phyloP scores from a whole-genome alignment of 2,113 vertebrate genomes.

The Ancistrus triradiatus region DNA sequence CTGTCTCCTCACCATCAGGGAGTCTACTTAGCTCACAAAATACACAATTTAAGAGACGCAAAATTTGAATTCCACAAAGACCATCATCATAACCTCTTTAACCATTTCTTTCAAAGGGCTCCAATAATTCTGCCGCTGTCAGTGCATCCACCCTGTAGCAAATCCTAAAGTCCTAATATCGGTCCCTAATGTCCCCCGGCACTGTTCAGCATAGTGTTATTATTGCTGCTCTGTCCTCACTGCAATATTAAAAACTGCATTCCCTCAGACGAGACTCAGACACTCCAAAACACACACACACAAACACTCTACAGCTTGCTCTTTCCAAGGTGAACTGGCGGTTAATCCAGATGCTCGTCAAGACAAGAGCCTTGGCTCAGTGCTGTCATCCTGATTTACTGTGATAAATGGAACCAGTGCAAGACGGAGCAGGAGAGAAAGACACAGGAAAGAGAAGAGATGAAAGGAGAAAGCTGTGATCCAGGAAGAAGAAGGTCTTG shows the following conservation, averaged over 20 bases:
- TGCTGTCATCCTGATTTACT: slow-evolving; percentile 41
- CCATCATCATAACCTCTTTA: neutral
- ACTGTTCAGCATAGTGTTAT: neutral
- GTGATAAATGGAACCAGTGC: slow-evolving; percentile 43
- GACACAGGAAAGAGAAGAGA: neutral
- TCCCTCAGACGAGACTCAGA: slow-evolving; percentile 6
- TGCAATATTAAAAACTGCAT: slow-evolving; percentile 15
- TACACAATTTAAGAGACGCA: neutral
- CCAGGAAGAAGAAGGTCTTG: no score
- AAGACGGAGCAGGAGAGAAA: neutral
- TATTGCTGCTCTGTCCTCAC: slow-evolving; percentile 9
- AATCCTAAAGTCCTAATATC: no score
- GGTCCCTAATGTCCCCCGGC: slow-evolving; percentile 6
- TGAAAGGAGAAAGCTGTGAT: neutral
- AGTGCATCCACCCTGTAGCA: no score
- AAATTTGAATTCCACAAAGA: neutral
- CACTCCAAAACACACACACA: slow-evolving; percentile 25
- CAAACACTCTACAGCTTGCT: slow-evolving; percentile 12
- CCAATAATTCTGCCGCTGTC: no score
- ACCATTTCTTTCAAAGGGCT: no score
- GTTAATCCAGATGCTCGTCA: slow-evolving; percentile 48
- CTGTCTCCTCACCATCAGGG: neutral
- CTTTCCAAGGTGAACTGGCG: slow-evolving; percentile 36
- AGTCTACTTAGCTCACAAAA: neutral
- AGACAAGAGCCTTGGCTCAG: slow-evolving; percentile 50